Evolutionary conservation across 2,888 invertebrate species (phyloP), one percentile per base, ranked within the genome.

Genomic region (Pteria penguin): DNA sequence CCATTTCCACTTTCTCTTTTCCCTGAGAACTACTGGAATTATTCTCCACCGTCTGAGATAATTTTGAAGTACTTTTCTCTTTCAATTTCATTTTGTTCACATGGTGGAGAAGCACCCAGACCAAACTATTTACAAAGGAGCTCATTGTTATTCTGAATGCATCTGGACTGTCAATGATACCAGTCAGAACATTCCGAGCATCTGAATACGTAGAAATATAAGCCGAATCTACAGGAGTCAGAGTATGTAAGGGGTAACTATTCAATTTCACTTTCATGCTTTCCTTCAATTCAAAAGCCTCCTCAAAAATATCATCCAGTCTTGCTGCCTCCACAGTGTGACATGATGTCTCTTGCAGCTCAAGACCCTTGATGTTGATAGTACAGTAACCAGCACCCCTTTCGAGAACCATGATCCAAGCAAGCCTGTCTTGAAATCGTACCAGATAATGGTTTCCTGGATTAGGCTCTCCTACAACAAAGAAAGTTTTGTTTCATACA

Each of bases 301-400:
- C 80, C 54, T 92, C 92, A 81, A 93, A 92, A 54, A 92, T 88
- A 62, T 92, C 92, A 78, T 93, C 93, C 27, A 93, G 86, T 70
- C 90, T 86, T 2, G 92, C 91, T 3, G 93, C 93, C 82, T 93
- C 93, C n/a, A 92, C 91, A 2, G 92, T 90, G 81, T 93, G 93
- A 78, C 93, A 93, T 11, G 92, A 92, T 1, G 93, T 93, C 81
- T 93, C 93, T 84, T 93, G 93, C 31, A 93, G 87, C 77, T 93
- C 93, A 26, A 93, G 85, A 1, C 93, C 93, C 82, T 93, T 92
- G 45, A 92, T 87, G 70, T 86, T 90, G 71, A 92, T 80, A 0
- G 86, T 88, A 69, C 87, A 88, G 84, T 90, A 93, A 60, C 90
- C 88, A 80, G 90, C 91, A 0, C 93, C 93, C 14, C 89, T 78